Evolutionary conservation across 2,797 vertebrate genomes (phyloP).

Genomic region (Geotria australis): DNA sequence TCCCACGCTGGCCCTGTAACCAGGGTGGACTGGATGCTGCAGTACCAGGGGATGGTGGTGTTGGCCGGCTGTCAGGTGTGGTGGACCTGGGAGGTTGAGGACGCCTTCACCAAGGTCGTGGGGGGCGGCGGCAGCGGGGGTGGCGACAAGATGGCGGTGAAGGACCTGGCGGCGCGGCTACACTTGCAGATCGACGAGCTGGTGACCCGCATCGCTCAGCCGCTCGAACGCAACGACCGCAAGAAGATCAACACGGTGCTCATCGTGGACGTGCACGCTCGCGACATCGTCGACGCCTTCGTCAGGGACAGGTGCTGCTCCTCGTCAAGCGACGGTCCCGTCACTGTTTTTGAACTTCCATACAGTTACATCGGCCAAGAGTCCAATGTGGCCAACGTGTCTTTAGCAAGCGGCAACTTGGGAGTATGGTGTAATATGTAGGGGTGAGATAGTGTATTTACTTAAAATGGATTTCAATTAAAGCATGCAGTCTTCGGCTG

Average conservation of each 20-base stretch:
- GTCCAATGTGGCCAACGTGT: no score
- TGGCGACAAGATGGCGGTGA: slow-evolving; percentile 55
- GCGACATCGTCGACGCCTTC: slow-evolving; percentile 66
- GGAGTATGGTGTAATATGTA: no score
- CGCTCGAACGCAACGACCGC: slow-evolving; percentile 44
- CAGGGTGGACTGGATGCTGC: slow-evolving; percentile 83
- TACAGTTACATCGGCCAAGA: no score
- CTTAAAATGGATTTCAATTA: no score
- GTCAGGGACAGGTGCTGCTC: slow-evolving; percentile 37
- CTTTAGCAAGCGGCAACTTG: no score
- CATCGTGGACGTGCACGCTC: slow-evolving; percentile 76
- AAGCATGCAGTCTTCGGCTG: no score
- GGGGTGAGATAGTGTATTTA: no score
- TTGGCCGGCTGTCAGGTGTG: slow-evolving; percentile 69
- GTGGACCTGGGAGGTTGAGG: slow-evolving; percentile 95
- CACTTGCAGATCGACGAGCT: slow-evolving; percentile 55
- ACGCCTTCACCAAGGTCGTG: slow-evolving; percentile 39
- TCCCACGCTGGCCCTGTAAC: neutral
- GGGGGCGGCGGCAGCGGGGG: neutral
- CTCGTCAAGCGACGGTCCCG: neutral
- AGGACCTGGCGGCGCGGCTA: slow-evolving; percentile 43
- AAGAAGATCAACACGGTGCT: slow-evolving; percentile 73
- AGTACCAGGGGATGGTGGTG: slow-evolving; percentile 80
- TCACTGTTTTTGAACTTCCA: no score
- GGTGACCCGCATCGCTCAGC: slow-evolving; percentile 36